phyloP scores from a whole-genome alignment of 1,140 invertebrate species.

The Lucilia cuprina region DNA sequence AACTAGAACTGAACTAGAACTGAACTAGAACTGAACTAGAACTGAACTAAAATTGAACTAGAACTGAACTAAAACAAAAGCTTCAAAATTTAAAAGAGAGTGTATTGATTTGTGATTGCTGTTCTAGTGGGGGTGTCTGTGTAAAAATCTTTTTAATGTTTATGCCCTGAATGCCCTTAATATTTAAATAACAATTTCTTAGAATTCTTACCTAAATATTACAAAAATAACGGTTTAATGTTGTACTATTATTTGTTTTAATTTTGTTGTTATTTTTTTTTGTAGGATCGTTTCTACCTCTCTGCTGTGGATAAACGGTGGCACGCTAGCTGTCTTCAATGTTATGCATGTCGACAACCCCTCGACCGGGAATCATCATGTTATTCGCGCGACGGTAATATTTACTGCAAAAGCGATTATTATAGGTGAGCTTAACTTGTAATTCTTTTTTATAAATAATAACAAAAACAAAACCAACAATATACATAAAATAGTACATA shows the following conservation, averaged over 20 bases:
- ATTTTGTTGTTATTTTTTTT: conserved; percentile 23
- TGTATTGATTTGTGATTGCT: too few species aligned
- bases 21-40: too few species aligned
- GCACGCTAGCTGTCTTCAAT: conserved; percentile 91
- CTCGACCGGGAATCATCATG: conserved; percentile 93
- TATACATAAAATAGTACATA: neutral
- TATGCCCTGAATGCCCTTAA: too few species aligned
- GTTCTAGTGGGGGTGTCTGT: too few species aligned
- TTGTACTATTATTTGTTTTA: conserved; percentile 22
- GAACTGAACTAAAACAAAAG: too few species aligned
- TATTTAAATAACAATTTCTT: too few species aligned
- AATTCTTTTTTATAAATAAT: conserved; percentile 4
- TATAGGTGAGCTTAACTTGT: conserved; percentile 78
- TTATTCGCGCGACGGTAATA: conserved; percentile 91
- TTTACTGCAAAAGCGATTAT: conserved; percentile 98
- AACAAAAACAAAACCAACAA: neutral
- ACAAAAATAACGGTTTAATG: neutral
- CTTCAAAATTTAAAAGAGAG: too few species aligned
- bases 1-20: too few species aligned
- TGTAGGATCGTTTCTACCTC: conserved; percentile 87
- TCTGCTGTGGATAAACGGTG: conserved; percentile 91
- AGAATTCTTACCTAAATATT: too few species aligned
- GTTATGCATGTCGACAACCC: conserved; percentile 88
- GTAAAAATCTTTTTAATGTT: too few species aligned
- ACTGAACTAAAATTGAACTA: too few species aligned